phyloP scores from a whole-genome alignment of 2,113 vertebrate genomes.

The Terrapene triunguis region DNA sequence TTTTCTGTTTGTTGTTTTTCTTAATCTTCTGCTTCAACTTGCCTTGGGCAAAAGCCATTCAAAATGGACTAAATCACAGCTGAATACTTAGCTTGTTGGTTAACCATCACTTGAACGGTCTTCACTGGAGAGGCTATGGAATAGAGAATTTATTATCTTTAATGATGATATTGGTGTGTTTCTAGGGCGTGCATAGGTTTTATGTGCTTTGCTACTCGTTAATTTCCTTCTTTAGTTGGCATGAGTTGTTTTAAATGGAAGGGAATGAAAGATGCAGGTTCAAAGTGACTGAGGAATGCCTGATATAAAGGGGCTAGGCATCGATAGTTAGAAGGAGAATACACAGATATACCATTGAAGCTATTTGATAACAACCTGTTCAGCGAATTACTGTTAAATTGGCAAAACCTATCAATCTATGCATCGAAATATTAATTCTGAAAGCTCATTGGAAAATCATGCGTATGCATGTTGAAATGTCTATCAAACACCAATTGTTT shows the following conservation, averaged over 20 bases:
- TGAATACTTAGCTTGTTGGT: conserved; percentile 38
- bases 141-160: conserved; percentile 24
- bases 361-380: not conserved
- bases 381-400: not conserved
- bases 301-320: not conserved
- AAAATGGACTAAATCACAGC: conserved; percentile 25
- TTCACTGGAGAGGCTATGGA: conserved; percentile 13
- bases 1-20: not conserved
- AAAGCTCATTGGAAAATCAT: not conserved
- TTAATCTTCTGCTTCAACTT: conserved; percentile 33
- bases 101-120: conserved; percentile 53
- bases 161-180: not conserved
- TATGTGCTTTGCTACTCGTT: not conserved
- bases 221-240: conserved; percentile 11
- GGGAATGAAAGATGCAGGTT: not conserved
- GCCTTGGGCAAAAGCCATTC: conserved; percentile 33
- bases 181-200: not conserved
- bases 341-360: not conserved
- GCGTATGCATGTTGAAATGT: not conserved
- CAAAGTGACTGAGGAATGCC: not conserved
- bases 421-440: not conserved
- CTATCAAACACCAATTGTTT: conserved; percentile 15
- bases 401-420: not conserved
- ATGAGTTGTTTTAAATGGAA: not conserved
- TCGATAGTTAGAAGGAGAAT: not conserved